Evolutionary conservation across 2,888 invertebrate genomes (phyloP), one percentile per base, ranked within the genome.

Genomic region (Lepidocyrtoides sp.): DNA sequence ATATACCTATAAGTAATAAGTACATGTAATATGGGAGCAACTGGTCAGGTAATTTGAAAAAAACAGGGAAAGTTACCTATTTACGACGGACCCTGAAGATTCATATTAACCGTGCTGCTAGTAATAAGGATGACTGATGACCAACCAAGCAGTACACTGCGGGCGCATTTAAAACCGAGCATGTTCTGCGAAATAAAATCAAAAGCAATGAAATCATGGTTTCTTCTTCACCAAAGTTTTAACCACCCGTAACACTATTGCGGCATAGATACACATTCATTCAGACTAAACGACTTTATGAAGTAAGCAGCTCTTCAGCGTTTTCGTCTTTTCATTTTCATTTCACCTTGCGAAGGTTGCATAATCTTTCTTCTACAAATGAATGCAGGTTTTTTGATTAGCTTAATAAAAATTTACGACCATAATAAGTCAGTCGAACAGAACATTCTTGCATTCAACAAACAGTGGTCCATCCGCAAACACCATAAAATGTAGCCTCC

Each of bases 351-450:
- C 20, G 17, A 75, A n/a, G 60, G 44, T 75, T 26, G 44, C 12
- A 23, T n/a, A 48, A 66, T 48, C 48, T 66, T 63, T 66, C 36
- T 48, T 41, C 29, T 77, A 77, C 63, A 77, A 86, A 86, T 86
- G 77, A 86, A 86, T 77, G 63, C 77, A 60, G 63, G 60, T 77
- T 77, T 77, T n/a, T 48, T 63, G 86, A 86, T 86, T 77, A 86
- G 63, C 44, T 79, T 77, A 86, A 86, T 86, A 86, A 77, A 86
- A 86, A 86, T 77, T 86, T 86, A 86, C 63, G 86, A 63, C 72
- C 86, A 57, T 48, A 29, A 26, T 75, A 29, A 14, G 48, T 48
- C 75, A 44, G 75, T 75, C 75, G 51, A 8, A 75, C 8, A 8
- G 29, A 51, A 17, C 41, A 26, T 20, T n/a, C 57, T 57, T 26